Evolutionary conservation across 2,888 invertebrate genomes (phyloP).

Genomic region (Apamea monoglypha): DNA sequence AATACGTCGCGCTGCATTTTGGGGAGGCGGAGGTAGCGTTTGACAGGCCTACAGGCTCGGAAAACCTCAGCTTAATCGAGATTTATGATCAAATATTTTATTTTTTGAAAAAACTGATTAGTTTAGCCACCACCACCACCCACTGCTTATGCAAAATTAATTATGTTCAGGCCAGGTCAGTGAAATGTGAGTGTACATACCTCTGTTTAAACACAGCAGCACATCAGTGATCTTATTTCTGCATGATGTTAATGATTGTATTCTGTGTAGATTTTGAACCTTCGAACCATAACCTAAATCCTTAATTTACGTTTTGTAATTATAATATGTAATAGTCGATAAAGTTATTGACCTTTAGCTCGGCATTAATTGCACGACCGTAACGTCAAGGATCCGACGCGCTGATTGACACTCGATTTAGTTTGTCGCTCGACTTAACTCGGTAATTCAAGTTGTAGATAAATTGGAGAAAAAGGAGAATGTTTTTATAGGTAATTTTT

Average conservation of each 20-base stretch:
- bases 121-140: too few relatives aligned
- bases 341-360: slow-evolving; percentile 17
- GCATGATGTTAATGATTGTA: too few relatives aligned
- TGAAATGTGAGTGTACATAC: too few relatives aligned
- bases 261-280: not conserved
- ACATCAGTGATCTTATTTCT: too few relatives aligned
- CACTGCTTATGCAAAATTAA: too few relatives aligned
- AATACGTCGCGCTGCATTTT: too few relatives aligned
- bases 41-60: too few relatives aligned
- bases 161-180: too few relatives aligned
- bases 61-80: not conserved
- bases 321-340: not conserved
- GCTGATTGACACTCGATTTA: slow-evolving; percentile 33
- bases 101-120: not conserved
- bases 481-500: not conserved
- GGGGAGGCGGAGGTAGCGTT: too few relatives aligned
- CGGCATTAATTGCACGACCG: slow-evolving; percentile 11
- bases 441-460: slow-evolving; percentile 1
- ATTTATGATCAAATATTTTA: not conserved
- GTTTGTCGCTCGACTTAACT: slow-evolving; percentile 3
- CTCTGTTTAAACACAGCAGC: too few relatives aligned
- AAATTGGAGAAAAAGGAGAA: not conserved
- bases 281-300: not conserved
- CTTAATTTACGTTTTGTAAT: not conserved
- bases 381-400: not conserved